Conservation (phyloP, 2,888 invertebrate species). For the Sipunculus nudus region DNA sequence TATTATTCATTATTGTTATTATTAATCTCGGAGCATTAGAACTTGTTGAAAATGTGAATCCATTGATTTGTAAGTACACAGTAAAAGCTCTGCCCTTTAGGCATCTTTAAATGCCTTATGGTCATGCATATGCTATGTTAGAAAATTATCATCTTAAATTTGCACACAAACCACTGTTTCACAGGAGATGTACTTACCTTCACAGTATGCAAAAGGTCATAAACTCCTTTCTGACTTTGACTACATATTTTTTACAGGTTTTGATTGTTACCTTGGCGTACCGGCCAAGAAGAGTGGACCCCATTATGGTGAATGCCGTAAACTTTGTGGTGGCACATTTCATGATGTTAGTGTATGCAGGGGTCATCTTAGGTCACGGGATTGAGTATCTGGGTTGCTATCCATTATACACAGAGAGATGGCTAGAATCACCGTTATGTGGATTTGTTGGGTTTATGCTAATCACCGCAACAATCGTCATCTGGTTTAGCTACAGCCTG, state of each 20-base stretch:
- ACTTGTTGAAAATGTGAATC: no score
- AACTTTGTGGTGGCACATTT: conserved; percentile 21
- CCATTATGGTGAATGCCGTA: conserved; percentile 2
- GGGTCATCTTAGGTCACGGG: conserved; percentile 7
- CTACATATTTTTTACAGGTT: conserved; percentile 7
- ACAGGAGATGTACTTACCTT: no score
- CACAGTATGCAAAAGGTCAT: no score
- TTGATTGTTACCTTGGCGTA: conserved; percentile 7
- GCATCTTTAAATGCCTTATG: no score
- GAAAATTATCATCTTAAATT: no score
- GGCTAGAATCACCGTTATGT: conserved; percentile 14
- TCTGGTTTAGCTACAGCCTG: conserved; percentile 7
- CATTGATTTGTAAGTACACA: no score
- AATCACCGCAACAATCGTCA: conserved; percentile 5
- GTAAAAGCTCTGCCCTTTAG: no score
- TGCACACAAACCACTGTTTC: no score
- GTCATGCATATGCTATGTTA: no score
- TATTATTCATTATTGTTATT: no score
- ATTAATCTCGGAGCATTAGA: no score
- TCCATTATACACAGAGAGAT: conserved; percentile 20
- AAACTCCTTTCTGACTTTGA: background rate
- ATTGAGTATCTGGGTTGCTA: conserved; percentile 3
- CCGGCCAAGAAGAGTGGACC: conserved; percentile 7
- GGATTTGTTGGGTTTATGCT: conserved; percentile 14
- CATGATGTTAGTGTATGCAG: conserved; percentile 16